Percentiles rank a stretch among this genome's conserved stretches.
Evolutionary conservation across 2,888 invertebrate species (phyloP).

Genomic region (Acronicta aceris): DNA sequence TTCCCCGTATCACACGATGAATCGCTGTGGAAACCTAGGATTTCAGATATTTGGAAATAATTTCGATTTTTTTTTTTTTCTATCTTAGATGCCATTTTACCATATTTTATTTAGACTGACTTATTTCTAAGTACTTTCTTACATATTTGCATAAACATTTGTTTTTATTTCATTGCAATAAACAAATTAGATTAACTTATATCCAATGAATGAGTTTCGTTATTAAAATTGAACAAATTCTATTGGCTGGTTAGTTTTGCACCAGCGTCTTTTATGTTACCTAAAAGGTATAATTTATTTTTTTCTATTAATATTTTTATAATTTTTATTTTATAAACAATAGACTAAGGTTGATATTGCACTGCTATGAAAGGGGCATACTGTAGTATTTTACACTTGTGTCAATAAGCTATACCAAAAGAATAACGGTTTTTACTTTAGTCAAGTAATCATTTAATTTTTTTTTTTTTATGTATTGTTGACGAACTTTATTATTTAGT

Average conservation of each 20-base stretch:
- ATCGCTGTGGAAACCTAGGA: too few species aligned
- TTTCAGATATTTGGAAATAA: not conserved
- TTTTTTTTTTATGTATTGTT: too few species aligned
- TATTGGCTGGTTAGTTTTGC: constrained; percentile 34
- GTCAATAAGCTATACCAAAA: too few species aligned
- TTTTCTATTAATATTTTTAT: constrained; percentile 24
- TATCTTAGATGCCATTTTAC: constrained; percentile 47
- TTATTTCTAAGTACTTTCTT: constrained; percentile 35
- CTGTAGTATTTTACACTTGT: too few species aligned
- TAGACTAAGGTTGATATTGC: constrained; percentile 35
- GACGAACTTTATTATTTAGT: too few species aligned
- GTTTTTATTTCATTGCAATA: not conserved
- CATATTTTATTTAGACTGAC: constrained; percentile 50
- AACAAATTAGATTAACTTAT: constrained; percentile 11
- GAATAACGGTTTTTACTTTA: too few species aligned
- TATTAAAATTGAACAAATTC: constrained; percentile 31
- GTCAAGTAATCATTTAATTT: too few species aligned
- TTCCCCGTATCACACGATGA: too few species aligned
- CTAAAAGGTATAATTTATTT: constrained; percentile 61
- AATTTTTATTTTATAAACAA: constrained; percentile 7
- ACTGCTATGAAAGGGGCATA: not conserved
- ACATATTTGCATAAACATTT: not conserved
- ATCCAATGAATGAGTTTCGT: constrained; percentile 30
- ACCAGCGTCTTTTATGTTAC: constrained; percentile 51
- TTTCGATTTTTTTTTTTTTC: constrained; percentile 4